Base-by-base conservation (phyloP, 2,888 invertebrate species). In the Volucella inanis region DNA sequence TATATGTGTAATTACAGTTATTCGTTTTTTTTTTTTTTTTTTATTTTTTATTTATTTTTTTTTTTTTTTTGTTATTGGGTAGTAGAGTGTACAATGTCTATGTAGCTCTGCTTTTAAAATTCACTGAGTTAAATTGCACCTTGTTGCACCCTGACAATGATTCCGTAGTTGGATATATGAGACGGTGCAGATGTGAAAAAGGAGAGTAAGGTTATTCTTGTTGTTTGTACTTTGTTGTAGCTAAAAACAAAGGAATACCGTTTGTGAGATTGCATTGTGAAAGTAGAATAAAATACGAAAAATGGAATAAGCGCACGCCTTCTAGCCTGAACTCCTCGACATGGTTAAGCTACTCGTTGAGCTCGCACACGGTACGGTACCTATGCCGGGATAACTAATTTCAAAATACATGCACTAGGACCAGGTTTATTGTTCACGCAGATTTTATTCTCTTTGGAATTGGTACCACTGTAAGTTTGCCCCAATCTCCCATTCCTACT, bases 281-380 rank as follows among this genome's bases (percentile, higher is more conserved):
- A 38, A 79, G 72, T 72, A 57, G 72, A 62, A 62, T 78, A 49
- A 70, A 75, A 52, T 55, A 71, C 55, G 41, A 49, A 76, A 76
- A 84, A 80, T 76, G 43, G 80, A 71, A 76, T 85, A 71, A 84
- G 65, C 75, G 59, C 61, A 61, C 75, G 64, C 84, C 80, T 67
- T 65, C 71, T 67, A 71, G 71, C 31, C 62, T 31, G 45, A 47
- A 45, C 65, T 39, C 41, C 67, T 47, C 80, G 80, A 81, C 85
- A 81, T 50, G 39, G 61, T 81, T 77, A 61, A 81, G 50, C 80
- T 49, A 6, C 31, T 31, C 31, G 31, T 31, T 31, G 31, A 31
- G 6, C 31, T 6, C 31, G 6, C 31, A 31, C 4, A 31, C 6
- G 31, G 57, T 54, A 43, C 14, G 47, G 49, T 54, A 14, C 57